A percentile compares a stretch with the other conserved stretches of the same genome.
Evolutionary conservation across 2,113 vertebrate genomes (phyloP).

Genomic region (Laticauda colubrina): DNA sequence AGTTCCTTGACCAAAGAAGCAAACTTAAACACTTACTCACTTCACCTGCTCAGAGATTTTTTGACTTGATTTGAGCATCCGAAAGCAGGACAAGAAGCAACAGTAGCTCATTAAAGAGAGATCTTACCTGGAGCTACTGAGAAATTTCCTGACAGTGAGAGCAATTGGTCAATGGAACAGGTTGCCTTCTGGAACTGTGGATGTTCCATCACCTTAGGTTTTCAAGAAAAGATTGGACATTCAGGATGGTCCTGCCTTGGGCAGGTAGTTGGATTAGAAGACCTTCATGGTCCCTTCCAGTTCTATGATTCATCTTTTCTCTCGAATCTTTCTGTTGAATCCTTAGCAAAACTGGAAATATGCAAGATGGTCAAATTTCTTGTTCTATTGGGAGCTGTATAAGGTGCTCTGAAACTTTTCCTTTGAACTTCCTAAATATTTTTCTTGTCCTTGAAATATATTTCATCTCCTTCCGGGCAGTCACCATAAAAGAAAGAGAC

Average conservation of each 20-base stretch:
- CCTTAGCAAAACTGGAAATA: background rate
- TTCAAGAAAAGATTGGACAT: background rate
- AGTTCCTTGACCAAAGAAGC: background rate
- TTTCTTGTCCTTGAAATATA: background rate
- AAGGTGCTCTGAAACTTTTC: background rate
- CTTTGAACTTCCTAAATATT: background rate
- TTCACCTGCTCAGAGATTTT: background rate
- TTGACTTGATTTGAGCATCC: background rate
- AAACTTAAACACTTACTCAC: background rate
- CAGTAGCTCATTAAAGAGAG: background rate
- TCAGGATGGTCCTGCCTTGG: background rate
- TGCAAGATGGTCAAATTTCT: background rate
- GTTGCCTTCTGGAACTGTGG: background rate
- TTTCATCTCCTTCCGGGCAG: background rate
- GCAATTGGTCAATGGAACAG: background rate
- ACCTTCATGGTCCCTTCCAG: background rate
- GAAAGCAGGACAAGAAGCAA: background rate
- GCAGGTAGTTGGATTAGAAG: background rate
- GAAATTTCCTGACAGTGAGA: background rate
- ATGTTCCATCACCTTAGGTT: background rate
- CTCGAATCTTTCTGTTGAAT: background rate
- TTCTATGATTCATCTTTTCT: background rate
- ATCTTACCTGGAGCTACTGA: background rate
- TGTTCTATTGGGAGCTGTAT: background rate
- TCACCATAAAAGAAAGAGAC: background rate